A percentile compares a stretch with the other conserved stretches of the same genome.
These are phyloP conservation scores for Rhynchonycteris naso DNA, from an alignment of 2,797 vertebrate species.

Conservation along the genomic window DNA sequence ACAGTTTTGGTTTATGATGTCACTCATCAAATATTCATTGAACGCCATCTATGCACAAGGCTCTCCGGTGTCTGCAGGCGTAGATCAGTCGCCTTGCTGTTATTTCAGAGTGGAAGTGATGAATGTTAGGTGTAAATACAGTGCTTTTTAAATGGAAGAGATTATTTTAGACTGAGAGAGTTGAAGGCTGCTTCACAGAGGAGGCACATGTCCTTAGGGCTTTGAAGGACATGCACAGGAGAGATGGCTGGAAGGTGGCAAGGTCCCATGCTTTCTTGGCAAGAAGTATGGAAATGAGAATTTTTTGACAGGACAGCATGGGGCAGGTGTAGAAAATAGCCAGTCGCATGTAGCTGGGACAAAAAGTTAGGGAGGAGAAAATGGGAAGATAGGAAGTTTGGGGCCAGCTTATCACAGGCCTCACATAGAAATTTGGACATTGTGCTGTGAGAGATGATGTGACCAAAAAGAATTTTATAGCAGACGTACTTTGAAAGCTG, in stretches of 20 bases:
- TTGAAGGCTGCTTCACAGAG: background rate
- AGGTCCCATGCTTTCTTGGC: background rate
- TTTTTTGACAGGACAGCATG: background rate
- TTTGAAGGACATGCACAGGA: background rate
- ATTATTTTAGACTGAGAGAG: background rate
- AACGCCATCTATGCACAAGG: background rate
- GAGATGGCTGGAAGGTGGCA: background rate
- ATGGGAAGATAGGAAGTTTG: background rate
- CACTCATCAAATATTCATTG: background rate
- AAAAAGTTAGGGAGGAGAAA: background rate
- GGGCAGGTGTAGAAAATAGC: background rate
- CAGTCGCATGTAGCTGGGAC: background rate
- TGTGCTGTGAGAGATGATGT: background rate
- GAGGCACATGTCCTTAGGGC: background rate
- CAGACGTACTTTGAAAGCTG: slow-evolving; percentile 19
- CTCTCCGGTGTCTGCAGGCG: background rate
- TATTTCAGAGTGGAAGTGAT: slow-evolving; percentile 42
- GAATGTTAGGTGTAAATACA: background rate
- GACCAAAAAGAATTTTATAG: background rate
- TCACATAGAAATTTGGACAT: background rate
- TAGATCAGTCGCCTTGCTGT: background rate
- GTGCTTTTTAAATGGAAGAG: slow-evolving; percentile 34
- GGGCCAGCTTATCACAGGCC: background rate
- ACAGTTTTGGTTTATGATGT: background rate
- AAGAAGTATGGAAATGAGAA: background rate